These are phyloP conservation scores for Amniataba percoides DNA, from an alignment of 2,797 vertebrate genomes.

Conservation along the genomic window DNA sequence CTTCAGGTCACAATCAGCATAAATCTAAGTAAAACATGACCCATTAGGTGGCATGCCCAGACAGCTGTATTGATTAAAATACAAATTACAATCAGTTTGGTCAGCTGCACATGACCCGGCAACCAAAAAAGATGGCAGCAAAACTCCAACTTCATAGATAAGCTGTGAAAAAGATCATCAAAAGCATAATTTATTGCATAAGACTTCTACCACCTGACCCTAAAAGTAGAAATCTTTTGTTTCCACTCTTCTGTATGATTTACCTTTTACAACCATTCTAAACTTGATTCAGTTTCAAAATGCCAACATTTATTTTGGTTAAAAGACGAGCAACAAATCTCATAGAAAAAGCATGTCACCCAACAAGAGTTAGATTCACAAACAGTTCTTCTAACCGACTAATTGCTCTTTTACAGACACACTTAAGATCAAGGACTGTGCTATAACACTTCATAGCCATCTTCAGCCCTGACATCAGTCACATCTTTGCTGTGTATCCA, in stretches of 20 bases:
- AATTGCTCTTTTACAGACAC: neutral
- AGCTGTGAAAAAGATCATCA: neutral
- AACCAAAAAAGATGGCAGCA: neutral
- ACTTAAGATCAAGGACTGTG: slow-evolving; percentile 14
- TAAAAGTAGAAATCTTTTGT: neutral
- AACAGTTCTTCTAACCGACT: neutral
- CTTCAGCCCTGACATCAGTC: slow-evolving; percentile 8
- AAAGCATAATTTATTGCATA: neutral
- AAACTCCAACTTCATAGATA: neutral
- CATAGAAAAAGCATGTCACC: neutral
- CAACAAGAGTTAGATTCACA: neutral
- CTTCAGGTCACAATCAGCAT: neutral
- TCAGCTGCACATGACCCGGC: neutral
- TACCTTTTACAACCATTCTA: neutral
- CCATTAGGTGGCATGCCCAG: too few relatives aligned
- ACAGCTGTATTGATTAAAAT: neutral
- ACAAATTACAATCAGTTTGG: neutral
- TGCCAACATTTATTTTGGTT: neutral
- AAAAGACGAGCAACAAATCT: neutral
- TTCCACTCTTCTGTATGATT: neutral
- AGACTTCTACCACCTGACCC: neutral
- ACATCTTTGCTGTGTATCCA: neutral
- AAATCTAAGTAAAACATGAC: too few relatives aligned
- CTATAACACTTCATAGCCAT: slow-evolving; percentile 3
- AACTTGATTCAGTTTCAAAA: neutral